Percentiles rank a stretch among this genome's conserved stretches.
Conservation (phyloP, 2,797 vertebrate species). For the Danio kyathit region DNA sequence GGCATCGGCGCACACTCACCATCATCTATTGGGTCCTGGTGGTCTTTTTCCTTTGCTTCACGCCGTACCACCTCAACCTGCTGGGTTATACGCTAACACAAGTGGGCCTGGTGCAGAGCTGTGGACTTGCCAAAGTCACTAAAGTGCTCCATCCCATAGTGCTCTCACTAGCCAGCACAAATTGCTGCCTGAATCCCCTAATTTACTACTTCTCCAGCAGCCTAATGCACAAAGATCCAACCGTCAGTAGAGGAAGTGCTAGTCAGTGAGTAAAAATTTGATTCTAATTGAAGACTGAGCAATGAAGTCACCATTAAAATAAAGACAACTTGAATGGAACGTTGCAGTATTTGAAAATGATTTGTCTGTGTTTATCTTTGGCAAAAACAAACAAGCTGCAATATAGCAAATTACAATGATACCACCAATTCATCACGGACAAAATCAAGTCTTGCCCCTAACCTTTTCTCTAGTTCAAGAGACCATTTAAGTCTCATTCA, state of each 20-base stretch:
- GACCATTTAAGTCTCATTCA: no score
- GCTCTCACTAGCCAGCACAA: conserved; percentile 74
- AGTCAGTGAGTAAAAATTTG: conserved; percentile 54
- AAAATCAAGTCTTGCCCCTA: no score
- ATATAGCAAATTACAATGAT: no score
- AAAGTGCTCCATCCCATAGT: conserved; percentile 73
- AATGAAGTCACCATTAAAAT: no score
- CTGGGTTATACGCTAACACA: conserved; percentile 78
- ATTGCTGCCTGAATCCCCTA: conserved; percentile 80
- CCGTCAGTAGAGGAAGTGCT: conserved; percentile 52
- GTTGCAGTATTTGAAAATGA: no score
- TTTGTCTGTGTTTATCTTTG: no score
- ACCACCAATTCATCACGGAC: no score
- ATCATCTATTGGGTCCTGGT: conserved; percentile 78
- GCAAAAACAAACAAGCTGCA: no score
- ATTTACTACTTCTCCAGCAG: conserved; percentile 79
- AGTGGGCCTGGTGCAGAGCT: conserved; percentile 70
- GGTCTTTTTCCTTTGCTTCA: conserved; percentile 78
- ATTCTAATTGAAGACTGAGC: no score
- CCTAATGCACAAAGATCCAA: conserved; percentile 61
- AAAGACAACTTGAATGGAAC: no score
- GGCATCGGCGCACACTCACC: conserved; percentile 67
- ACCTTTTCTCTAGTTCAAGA: no score
- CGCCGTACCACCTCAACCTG: conserved; percentile 79
- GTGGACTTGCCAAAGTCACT: conserved; percentile 69